phyloP scores from a whole-genome alignment of 1,140 invertebrate species.

The Drosophila equinoxialis region DNA sequence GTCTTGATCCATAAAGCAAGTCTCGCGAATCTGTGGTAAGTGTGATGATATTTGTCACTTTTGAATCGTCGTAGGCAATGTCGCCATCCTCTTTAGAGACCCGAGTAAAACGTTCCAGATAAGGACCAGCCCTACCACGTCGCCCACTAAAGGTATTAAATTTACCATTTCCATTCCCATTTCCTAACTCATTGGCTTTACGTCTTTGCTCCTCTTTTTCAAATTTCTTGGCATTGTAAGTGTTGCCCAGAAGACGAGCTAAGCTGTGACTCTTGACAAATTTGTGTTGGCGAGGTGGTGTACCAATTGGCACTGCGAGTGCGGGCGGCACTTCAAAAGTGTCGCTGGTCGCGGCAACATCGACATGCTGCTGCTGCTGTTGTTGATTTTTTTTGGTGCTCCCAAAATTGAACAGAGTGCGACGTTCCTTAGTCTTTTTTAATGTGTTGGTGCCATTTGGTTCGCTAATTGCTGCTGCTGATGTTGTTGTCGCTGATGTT shows the following conservation, averaged over 20 bases:
- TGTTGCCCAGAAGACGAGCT: conserved; percentile 76
- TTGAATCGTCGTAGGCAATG: conserved; percentile 53
- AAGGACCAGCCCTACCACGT: conserved; percentile 63
- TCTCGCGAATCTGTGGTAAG: conserved; percentile 64
- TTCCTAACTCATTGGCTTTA: conserved; percentile 42
- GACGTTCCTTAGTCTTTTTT: conserved; percentile 67
- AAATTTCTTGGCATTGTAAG: conserved; percentile 81
- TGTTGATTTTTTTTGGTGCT: conserved; percentile 49
- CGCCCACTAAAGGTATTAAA: conserved; percentile 75
- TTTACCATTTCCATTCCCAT: conserved; percentile 44
- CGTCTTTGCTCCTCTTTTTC: conserved; percentile 74
- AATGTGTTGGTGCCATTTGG: conserved; percentile 65
- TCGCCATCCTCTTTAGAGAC: conserved; percentile 79
- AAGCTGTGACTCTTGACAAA: conserved; percentile 78
- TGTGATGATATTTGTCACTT: conserved; percentile 48
- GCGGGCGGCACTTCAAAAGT: conserved; percentile 32
- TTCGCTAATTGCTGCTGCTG: conserved; percentile 64
- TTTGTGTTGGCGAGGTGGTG: conserved; percentile 74
- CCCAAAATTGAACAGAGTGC: conserved; percentile 65
- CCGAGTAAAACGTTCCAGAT: conserved; percentile 76
- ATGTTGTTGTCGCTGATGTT: neutral
- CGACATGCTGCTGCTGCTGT: conserved; percentile 45
- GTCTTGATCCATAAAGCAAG: conserved; percentile 60
- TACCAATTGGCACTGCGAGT: conserved; percentile 63
- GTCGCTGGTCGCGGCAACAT: neutral